Base-by-base conservation (phyloP, 2,888 invertebrate genomes). In the Siphonodentalium dalli region DNA sequence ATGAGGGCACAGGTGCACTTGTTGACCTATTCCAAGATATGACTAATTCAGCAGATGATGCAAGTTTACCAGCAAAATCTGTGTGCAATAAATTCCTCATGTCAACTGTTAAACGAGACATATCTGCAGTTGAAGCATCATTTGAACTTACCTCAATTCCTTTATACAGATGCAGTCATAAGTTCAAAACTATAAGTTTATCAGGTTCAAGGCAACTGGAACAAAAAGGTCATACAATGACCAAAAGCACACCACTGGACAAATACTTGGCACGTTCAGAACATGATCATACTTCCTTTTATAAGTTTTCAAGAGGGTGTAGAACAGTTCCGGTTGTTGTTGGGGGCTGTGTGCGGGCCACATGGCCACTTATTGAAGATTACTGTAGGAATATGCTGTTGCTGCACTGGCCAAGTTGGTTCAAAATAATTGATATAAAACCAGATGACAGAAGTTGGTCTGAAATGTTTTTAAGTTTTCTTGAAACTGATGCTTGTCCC, bases 331-430 rank as follows among this genome's bases (percentile, higher is more conserved):
- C 60, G 35, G 59, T 59, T 9, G 33, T 60, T n/a, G 24, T 44
- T 38, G 58, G 56, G 11, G 11, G 33, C 24, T n/a, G 24, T 18
- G 42, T 20, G n/a, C 43, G 52, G 20, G 53, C 61, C 28, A 31
- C 54, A n/a, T 68, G 66, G 61, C 63, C 63, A 7, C 53, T 63
- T 8, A 15, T 39, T 11, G 59, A 66, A 40, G 47, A 63, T 8
- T 66, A 57, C 38, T 58, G 62, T 21, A 39, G 51, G 21, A 53
- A 28, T 15, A 57, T 51, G 47, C 39, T 63, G 3, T 29, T 63
- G 4, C 38, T 61, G 2, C 54, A 66, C 35, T 60, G 49, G 45
- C 58, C 64, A 31, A 61, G 53, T 20, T 65, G 64, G 61, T 5
- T 52, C n/a, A 27, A 37, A n/a, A 37, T 61, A 21, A 11, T 23